Percentiles rank a stretch among this genome's conserved stretches.
Conservation (phyloP, 2,888 invertebrate species). For the Merodon equestris region DNA sequence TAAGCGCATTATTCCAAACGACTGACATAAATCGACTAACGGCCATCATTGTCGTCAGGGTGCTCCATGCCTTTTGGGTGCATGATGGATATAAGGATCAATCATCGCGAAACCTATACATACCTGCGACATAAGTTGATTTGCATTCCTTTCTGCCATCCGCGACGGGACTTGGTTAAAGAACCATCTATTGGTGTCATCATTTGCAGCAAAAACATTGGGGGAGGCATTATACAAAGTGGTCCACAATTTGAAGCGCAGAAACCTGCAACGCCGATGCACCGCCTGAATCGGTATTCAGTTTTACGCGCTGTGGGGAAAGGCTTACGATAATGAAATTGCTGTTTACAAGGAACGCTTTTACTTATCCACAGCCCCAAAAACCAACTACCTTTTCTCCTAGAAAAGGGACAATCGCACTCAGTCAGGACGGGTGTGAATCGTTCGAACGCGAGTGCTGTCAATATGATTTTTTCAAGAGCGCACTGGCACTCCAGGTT, state of each 20-base stretch:
- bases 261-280: too few relatives aligned
- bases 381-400: neutral
- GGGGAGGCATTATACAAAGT: neutral
- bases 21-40: slow-evolving; percentile 48
- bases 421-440: slow-evolving; percentile 23
- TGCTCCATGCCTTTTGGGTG: neutral
- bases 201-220: slow-evolving; percentile 8
- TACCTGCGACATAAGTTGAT: neutral
- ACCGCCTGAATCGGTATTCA: too few relatives aligned
- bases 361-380: slow-evolving; percentile 1
- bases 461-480: too few relatives aligned
- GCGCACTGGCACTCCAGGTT: too few relatives aligned
- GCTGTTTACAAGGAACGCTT: slow-evolving; percentile 19
- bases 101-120: slow-evolving; percentile 7
- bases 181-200: neutral
- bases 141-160: neutral
- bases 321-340: slow-evolving; percentile 39
- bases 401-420: neutral
- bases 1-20: slow-evolving; percentile 40
- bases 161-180: neutral
- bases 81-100: slow-evolving; percentile 7
- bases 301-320: neutral
- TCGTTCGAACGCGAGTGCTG: slow-evolving; percentile 33
- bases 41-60: slow-evolving; percentile 6
- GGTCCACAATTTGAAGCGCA: too few relatives aligned